These are phyloP conservation scores for Platycercus adscitus DNA, from an alignment of 2,113 vertebrate species.

Conservation along the genomic window DNA sequence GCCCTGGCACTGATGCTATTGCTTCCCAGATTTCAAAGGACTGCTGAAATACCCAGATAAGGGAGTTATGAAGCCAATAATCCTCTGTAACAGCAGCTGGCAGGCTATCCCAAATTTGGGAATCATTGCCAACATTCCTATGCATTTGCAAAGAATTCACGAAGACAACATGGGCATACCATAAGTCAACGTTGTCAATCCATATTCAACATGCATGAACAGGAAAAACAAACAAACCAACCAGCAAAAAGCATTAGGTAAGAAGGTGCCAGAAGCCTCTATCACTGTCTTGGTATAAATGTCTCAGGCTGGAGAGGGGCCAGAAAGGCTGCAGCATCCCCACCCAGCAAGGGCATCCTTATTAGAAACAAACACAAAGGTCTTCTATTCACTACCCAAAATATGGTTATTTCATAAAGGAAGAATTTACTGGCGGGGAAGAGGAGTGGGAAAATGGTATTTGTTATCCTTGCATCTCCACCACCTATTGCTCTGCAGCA, in stretches of 20 bases:
- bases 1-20: neutral
- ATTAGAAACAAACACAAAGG: neutral
- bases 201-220: neutral
- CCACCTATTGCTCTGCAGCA: neutral
- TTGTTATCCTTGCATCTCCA: neutral
- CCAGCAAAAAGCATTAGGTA: neutral
- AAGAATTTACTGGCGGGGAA: neutral
- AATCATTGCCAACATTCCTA: neutral
- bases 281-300: neutral
- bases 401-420: neutral
- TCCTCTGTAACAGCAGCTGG: neutral
- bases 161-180: neutral
- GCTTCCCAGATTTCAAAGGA: neutral
- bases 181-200: neutral
- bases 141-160: neutral
- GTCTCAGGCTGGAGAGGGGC: neutral
- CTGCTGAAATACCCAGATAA: neutral
- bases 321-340: neutral
- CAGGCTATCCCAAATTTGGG: neutral
- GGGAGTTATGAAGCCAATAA: neutral
- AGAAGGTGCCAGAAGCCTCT: neutral
- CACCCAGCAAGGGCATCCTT: neutral
- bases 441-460: fast-evolving
- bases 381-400: neutral
- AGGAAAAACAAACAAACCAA: neutral